Base-by-base conservation (phyloP, 2,113 vertebrate species). In the Halichoerus grypus region DNA sequence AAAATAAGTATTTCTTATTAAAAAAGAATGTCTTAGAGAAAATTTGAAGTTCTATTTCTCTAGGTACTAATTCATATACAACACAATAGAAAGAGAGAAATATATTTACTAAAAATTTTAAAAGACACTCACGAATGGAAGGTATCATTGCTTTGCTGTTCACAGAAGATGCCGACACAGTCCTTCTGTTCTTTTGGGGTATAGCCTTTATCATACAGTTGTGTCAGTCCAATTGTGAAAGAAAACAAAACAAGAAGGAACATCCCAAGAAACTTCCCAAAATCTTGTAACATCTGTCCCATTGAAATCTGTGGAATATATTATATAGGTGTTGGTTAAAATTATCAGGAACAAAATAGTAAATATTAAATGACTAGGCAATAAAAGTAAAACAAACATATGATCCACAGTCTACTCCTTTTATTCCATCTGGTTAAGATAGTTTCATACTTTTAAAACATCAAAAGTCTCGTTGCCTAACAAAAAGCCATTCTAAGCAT, bases 211-310 rank as follows among this genome's bases (percentile, higher is more conserved):
- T 99, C 99, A 71, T 99, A 99, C 26, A 99, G 99, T 97, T 99
- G 99, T 5, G 99, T 99, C 98, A 99, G 98, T 83, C 99, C 99
- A 96, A 99, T 99, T 84, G 99, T 99, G 99, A 99, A 99, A 63
- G 99, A 99, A 98, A 99, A 99, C 83, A 99, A 98, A 84, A 99
- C 99, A 88, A 99, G 99, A 96, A 99, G 99, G 97, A 99, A 99
- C 98, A 99, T 99, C 89, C 99, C 99, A 96, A 99, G 98, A 98
- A 99, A 99, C 98, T 99, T 99, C 69, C 99, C 99, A 97, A 99
- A 99, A 98, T 99, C 99, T 98, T 99, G 99, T 94, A 99, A 99
- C 99, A 99, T 99, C 98, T 99, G 99, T 74, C 99, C 99, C 99
- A 99, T 99, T 61, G 99, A 99, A 98, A 99, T 99, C 99, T 99